Conservation (phyloP, 2,888 invertebrate species). For the Lithosia quadra region DNA sequence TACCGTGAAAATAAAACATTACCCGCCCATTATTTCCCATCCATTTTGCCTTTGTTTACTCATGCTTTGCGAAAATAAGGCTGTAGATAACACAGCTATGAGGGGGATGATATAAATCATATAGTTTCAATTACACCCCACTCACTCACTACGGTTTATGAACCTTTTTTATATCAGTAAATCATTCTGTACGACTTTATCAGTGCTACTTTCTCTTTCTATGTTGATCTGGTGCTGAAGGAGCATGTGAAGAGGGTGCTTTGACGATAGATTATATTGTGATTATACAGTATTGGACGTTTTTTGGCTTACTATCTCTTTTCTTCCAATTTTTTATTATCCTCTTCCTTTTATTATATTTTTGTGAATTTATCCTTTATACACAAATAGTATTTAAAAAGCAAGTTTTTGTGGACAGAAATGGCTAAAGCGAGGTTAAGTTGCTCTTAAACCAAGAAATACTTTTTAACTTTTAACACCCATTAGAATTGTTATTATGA, state of each 20-base stretch:
- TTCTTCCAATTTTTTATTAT: neutral
- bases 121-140: slow-evolving; percentile 75
- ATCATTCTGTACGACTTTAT: slow-evolving; percentile 51
- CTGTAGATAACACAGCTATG: slow-evolving; percentile 49
- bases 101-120: slow-evolving; percentile 69
- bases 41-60: slow-evolving; percentile 47
- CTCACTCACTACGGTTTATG: slow-evolving; percentile 53
- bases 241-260: slow-evolving; percentile 19
- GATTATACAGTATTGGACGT: neutral
- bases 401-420: too few species aligned
- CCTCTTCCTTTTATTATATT: neutral
- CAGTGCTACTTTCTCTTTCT: slow-evolving; percentile 37
- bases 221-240: slow-evolving; percentile 32
- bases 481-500: too few species aligned
- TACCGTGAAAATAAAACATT: slow-evolving; percentile 32
- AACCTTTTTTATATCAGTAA: slow-evolving; percentile 44
- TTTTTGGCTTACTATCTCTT: neutral
- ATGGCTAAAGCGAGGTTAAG: too few species aligned
- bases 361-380: neutral
- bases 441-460: too few species aligned
- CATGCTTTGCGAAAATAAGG: slow-evolving; percentile 45
- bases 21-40: slow-evolving; percentile 34
- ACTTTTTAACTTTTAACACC: too few species aligned
- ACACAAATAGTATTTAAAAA: too few species aligned
- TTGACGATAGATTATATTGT: slow-evolving; percentile 13